Base-by-base conservation (phyloP, 1,140 invertebrate genomes). In the Pomacea maculata region DNA sequence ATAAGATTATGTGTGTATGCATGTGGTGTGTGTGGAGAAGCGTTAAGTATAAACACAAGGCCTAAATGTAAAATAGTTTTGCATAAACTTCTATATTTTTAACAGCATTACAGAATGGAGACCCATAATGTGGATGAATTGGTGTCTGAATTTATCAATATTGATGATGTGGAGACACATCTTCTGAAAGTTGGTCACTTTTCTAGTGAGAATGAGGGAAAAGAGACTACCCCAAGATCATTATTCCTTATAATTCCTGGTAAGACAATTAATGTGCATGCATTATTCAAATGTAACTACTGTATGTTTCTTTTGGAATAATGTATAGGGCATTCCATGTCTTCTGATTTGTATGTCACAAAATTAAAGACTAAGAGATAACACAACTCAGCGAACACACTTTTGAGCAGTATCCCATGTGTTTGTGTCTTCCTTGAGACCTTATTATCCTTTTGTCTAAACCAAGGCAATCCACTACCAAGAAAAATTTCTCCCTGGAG, bases 101-200 rank as follows among this genome's bases (percentile, higher is more conserved):
- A 45, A 45, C 34, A 45, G 34, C 6, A 45, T 45, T 45, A 45
- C 57, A 61, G 57, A 61, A 61, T 61, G 15, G 15, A 61, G 15
- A 14, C 15, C 57, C 1, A 17, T 61, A 17, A 17, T 61, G 15
- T 61, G 57, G 57, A 61, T 19, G 77, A 45, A 70, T 55, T 79
- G 78, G 73, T 54, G 55, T 82, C 83, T 19, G 83, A 85, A 67
- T 85, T 80, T 71, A 55, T 68, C 29, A 57, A 91, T 63, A 92
- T 95, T 4, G 94, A 94, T 87, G 88, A 90, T 19, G 93, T 95
- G 15, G 93, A 94, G 29, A 95, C 95, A 0, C 93, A 94, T 83
- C 91, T 96, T 3, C 89, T 94, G 6, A 94, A 94, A 8, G 94
- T 93, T 90, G 95, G 95, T 73, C 91, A 93, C 80, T 94, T 94